These are phyloP conservation scores for Gephyroberyx darwinii DNA, from an alignment of 2,797 vertebrate genomes.

Conservation along the genomic window DNA sequence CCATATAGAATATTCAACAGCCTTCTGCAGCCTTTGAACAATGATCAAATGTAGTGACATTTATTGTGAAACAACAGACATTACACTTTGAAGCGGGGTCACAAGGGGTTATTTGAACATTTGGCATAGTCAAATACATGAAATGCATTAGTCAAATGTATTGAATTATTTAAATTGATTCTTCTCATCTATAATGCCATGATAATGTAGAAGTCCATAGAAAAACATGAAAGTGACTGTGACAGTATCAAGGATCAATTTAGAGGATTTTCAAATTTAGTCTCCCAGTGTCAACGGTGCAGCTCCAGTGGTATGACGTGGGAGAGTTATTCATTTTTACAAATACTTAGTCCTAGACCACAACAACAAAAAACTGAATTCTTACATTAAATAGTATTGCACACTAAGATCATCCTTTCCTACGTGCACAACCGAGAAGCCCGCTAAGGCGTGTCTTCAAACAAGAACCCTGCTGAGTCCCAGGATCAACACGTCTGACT, in stretches of 20 bases:
- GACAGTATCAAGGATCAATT: background rate
- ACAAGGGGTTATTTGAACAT: slow-evolving; percentile 28
- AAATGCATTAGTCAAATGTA: background rate
- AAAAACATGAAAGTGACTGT: background rate
- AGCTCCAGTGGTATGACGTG: background rate
- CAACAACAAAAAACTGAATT: background rate
- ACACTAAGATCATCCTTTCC: background rate
- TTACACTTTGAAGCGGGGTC: slow-evolving; percentile 40
- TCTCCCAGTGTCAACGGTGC: background rate
- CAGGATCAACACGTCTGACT: slow-evolving; percentile 60
- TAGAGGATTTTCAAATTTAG: background rate
- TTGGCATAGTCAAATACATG: background rate
- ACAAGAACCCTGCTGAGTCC: slow-evolving; percentile 50
- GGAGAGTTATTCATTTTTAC: background rate
- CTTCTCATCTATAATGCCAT: background rate
- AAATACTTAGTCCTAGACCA: too few species aligned
- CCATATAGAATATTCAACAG: slow-evolving; percentile 37
- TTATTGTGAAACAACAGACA: slow-evolving; percentile 46
- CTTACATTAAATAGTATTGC: background rate
- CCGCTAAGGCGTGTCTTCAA: slow-evolving; percentile 18
- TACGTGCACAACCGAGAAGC: background rate
- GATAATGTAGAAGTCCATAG: background rate
- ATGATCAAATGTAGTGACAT: slow-evolving; percentile 36
- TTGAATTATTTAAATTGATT: too few species aligned
- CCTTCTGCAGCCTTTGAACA: slow-evolving; percentile 34